Conservation (phyloP, 2,888 invertebrate genomes). For the Troides oblongomaculatus region DNA sequence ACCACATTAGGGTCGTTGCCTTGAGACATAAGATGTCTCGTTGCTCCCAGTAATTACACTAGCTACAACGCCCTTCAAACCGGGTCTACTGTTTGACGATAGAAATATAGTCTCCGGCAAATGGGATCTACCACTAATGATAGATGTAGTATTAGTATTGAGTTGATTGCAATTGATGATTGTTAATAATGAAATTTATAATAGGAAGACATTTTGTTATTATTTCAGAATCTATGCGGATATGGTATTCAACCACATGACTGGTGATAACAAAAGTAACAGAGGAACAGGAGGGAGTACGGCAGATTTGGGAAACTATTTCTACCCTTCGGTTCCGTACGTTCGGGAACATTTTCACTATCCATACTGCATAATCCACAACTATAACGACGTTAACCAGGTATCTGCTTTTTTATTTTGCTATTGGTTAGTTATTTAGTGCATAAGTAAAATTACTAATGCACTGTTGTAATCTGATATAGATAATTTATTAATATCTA, state of each 20-base stretch:
- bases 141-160: too few species aligned
- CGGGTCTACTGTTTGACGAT: too few species aligned
- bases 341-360: conserved; percentile 77
- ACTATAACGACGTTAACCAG: conserved; percentile 76
- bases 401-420: conserved; percentile 46
- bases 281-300: conserved; percentile 81
- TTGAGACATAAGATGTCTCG: too few species aligned
- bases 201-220: not conserved
- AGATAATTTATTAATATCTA: too few species aligned
- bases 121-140: too few species aligned
- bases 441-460: too few species aligned
- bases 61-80: too few species aligned
- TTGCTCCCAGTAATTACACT: too few species aligned
- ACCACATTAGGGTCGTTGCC: too few species aligned
- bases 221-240: conserved; percentile 84
- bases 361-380: conserved; percentile 61
- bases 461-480: too few species aligned
- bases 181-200: not conserved
- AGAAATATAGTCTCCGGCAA: too few species aligned
- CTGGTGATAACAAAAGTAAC: conserved; percentile 70
- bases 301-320: conserved; percentile 65
- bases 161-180: not conserved
- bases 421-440: not conserved
- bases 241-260: conserved; percentile 89
- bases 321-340: conserved; percentile 80